Conservation (phyloP, 1,140 invertebrate species). For the Papilio polytes region DNA sequence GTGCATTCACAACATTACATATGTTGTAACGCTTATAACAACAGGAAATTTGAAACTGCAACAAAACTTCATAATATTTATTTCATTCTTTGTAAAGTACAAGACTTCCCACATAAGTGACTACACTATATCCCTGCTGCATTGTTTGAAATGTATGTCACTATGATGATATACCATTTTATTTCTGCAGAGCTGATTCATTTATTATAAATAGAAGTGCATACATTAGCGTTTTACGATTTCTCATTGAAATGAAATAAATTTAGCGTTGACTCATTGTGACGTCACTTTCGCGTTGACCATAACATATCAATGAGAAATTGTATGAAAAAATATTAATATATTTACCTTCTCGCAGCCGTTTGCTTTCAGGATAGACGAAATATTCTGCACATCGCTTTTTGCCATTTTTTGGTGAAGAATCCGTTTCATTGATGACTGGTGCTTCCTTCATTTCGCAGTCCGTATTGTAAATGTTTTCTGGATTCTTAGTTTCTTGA, state of each 20-base stretch:
- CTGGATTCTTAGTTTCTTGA: slow-evolving; percentile 60
- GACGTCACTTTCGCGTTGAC: slow-evolving; percentile 1
- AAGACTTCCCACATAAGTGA: slow-evolving; percentile 42
- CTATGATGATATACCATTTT: slow-evolving; percentile 31
- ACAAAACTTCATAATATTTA: slow-evolving; percentile 51
- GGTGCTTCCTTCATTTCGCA: slow-evolving; percentile 71
- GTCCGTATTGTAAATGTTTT: slow-evolving; percentile 56
- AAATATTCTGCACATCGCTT: slow-evolving; percentile 72
- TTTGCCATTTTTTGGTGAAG: slow-evolving; percentile 53
- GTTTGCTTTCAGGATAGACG: slow-evolving; percentile 66
- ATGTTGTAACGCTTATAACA: slow-evolving; percentile 42
- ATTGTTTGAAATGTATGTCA: slow-evolving; percentile 46
- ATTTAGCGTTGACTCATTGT: slow-evolving; percentile 20
- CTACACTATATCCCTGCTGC: slow-evolving; percentile 54
- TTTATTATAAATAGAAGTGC: slow-evolving; percentile 36
- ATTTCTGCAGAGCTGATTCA: neutral
- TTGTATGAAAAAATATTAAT: slow-evolving; percentile 47
- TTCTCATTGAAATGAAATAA: slow-evolving; percentile 61
- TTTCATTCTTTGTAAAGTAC: neutral
- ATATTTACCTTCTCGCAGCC: slow-evolving; percentile 75
- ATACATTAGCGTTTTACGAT: slow-evolving; percentile 44
- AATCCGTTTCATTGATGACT: slow-evolving; percentile 41
- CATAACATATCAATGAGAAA: slow-evolving; percentile 60
- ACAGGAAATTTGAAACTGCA: slow-evolving; percentile 58
- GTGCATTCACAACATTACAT: slow-evolving; percentile 25